phyloP scores from a whole-genome alignment of 2,113 vertebrate species.

The Benitochromis conjunctus region DNA sequence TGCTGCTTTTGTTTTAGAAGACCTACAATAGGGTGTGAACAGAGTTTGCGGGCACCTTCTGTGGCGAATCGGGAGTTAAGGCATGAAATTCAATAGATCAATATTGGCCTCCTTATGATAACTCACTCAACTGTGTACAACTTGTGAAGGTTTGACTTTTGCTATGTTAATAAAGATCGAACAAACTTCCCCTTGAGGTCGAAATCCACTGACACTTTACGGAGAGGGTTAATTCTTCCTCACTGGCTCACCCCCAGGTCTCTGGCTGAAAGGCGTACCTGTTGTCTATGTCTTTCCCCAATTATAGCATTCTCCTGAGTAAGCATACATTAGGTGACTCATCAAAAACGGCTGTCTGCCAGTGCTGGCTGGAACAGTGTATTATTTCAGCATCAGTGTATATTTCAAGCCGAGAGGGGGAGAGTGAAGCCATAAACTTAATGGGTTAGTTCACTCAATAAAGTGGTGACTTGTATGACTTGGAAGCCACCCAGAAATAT shows the following conservation, averaged over 20 bases:
- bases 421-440: constrained; percentile 43
- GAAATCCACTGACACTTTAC: neutral
- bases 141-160: neutral
- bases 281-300: constrained; percentile 48
- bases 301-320: constrained; percentile 57
- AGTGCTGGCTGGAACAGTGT: constrained; percentile 35
- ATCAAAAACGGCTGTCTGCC: constrained; percentile 46
- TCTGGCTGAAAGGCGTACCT: constrained; percentile 49
- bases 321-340: constrained; percentile 65
- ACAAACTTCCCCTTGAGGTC: neutral
- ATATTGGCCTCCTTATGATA: neutral
- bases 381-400: constrained; percentile 62
- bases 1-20: neutral
- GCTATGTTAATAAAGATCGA: neutral
- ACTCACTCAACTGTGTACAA: neutral
- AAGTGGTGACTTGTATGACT: constrained; percentile 54
- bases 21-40: neutral
- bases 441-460: constrained; percentile 63
- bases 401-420: constrained; percentile 42
- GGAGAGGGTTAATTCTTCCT: constrained; percentile 1
- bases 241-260: neutral
- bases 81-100: neutral
- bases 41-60: neutral
- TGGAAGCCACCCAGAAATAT: constrained; percentile 47
- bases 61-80: neutral